Conservation (phyloP, 2,113 vertebrate species). For the Pterocles gutturalis region DNA sequence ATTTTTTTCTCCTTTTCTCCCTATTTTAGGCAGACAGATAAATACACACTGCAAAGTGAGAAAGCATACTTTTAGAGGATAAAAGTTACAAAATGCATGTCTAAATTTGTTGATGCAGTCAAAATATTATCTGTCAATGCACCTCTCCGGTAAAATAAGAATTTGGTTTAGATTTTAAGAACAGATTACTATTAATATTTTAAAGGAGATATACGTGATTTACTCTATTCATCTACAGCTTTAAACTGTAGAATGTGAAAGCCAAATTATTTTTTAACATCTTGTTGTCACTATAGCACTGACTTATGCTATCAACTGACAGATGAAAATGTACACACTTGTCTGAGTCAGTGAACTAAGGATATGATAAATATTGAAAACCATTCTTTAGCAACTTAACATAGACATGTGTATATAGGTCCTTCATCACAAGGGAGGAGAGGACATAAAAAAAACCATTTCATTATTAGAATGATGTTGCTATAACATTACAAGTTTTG, state of each 20-base stretch:
- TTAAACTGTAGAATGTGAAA: slow-evolving; percentile 36
- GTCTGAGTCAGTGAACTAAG: background rate
- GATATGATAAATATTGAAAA: background rate
- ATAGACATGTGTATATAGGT: background rate
- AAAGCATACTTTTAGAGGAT: background rate
- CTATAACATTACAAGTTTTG: background rate
- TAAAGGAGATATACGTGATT: background rate
- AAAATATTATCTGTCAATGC: background rate
- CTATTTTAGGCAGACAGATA: background rate
- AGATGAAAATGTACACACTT: slow-evolving; percentile 22
- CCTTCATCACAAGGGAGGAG: background rate
- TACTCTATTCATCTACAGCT: background rate
- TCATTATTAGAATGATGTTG: background rate
- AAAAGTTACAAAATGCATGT: background rate
- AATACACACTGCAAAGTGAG: background rate
- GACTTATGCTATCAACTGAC: slow-evolving; percentile 26
- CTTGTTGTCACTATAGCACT: background rate
- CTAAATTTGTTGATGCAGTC: background rate
- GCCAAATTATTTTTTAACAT: slow-evolving; percentile 38
- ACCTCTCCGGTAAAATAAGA: background rate
- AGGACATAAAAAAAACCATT: background rate
- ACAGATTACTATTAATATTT: background rate
- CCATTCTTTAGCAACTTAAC: background rate
- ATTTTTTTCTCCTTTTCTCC: fast-evolving
- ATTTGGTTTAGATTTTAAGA: background rate